Base-by-base conservation (phyloP, 2,797 vertebrate species). In the Lycodopsis pacificus region DNA sequence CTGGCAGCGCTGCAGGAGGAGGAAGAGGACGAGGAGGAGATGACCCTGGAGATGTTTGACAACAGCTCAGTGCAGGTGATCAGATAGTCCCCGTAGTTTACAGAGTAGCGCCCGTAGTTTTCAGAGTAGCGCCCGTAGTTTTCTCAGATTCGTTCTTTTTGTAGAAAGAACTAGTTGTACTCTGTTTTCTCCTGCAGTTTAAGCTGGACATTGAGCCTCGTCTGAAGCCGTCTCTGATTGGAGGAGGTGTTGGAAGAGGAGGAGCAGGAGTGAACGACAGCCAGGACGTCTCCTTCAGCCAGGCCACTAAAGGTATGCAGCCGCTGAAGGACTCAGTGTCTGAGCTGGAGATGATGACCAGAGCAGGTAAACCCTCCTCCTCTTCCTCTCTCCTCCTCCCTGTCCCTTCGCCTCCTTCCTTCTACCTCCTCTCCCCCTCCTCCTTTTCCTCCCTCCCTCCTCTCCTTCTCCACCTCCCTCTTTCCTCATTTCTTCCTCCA, bases 191-290 rank as follows among this genome's bases (percentile, higher is more conserved):
- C 8, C 73, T 22, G 27, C 92, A 99, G 98, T 99, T 99, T 90
- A 96, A 99, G 89, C 94, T 99, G 91, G 98, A 98, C 87, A 96
- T 98, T 0, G 97, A 99, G 89, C 98, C 98, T 51, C 97, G 96
- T 58, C 91, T 96, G 87, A 97, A 97, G 92, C 95, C 96, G 0
- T 93, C 96, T 69, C 91, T 89, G 74, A 92, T 82, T 58, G 91
- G 93, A 82, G 89, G 93, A 63, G 85, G 93, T 32, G 83, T 81
- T 4, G 86, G 92, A 74, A 86, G 67, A 58, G 89, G 87, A 64
- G 81, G 89, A 78, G 90, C 87, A 62, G 85, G 90, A 73, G 93
- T 83, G 49, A 98, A 98, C 1, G 91, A 96, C 86, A 97, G 96
- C 81, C 97, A 96, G 92, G 96, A 97, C 51, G 93, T 97, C 59